These are phyloP conservation scores for Pseudomyrmex gracilis DNA, from an alignment of 1,140 invertebrate genomes.

Conservation along the genomic window DNA sequence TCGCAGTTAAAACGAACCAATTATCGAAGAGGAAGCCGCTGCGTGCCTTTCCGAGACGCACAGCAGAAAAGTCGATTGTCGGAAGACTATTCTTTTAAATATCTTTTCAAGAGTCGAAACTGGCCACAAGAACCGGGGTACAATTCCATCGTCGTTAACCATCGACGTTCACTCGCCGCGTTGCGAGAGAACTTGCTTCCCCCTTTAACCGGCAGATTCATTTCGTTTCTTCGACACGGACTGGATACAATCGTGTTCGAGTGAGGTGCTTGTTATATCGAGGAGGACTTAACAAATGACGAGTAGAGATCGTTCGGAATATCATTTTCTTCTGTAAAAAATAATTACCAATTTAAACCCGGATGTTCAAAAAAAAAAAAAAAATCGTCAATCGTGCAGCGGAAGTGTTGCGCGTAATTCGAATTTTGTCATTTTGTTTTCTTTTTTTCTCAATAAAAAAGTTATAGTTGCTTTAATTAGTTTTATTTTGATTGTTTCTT, in stretches of 20 bases:
- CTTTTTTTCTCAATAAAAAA: no score
- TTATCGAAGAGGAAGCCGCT: conserved; percentile 68
- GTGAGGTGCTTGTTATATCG: background rate
- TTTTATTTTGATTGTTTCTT: no score
- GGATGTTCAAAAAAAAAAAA: no score
- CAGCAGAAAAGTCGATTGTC: conserved; percentile 13
- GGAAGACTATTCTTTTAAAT: conserved; percentile 21
- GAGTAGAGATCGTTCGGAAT: background rate
- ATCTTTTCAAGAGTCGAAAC: conserved; percentile 31
- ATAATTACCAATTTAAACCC: background rate
- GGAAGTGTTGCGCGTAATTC: background rate
- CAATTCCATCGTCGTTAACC: conserved; percentile 32
- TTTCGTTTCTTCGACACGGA: conserved; percentile 34
- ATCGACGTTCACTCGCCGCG: conserved; percentile 3
- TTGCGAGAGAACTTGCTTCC: conserved; percentile 5
- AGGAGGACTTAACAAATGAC: conserved; percentile 21
- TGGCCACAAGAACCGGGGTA: conserved; percentile 41
- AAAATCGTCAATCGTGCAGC: no score
- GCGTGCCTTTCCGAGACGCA: conserved; percentile 24
- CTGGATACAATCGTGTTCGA: background rate
- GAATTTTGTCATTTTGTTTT: background rate
- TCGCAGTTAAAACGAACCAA: conserved; percentile 77
- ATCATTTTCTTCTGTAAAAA: background rate
- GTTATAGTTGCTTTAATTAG: no score
- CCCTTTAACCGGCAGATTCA: conserved; percentile 24